These are phyloP conservation scores for Amphimallon solstitiale DNA, from an alignment of 2,888 invertebrate species.

Conservation along the genomic window DNA sequence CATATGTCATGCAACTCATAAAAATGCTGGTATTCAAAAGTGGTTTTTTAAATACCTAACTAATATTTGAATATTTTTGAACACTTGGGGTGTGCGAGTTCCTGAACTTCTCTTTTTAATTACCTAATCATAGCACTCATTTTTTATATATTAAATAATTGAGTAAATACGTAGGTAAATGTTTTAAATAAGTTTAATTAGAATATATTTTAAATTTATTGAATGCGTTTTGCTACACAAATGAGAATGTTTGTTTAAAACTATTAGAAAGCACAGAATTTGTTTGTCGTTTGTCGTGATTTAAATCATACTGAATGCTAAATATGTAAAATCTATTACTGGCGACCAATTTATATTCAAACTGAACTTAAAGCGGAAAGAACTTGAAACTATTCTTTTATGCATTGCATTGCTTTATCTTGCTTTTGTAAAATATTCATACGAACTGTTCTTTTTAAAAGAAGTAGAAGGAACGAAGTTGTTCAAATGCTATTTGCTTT, in stretches of 20 bases:
- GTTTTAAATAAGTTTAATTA: no score
- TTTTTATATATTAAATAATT: no score
- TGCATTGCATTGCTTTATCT: slow-evolving; percentile 34
- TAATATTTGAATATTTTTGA: no score
- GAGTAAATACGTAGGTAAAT: no score
- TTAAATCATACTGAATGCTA: slow-evolving; percentile 11
- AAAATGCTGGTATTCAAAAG: no score
- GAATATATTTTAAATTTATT: slow-evolving; percentile 8
- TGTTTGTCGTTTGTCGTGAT: neutral
- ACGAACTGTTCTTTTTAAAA: slow-evolving; percentile 29
- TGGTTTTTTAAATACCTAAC: no score
- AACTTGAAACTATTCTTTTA: slow-evolving; percentile 36
- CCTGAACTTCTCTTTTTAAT: no score
- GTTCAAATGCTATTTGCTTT: slow-evolving; percentile 30
- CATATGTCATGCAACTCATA: no score
- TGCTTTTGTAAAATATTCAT: slow-evolving; percentile 33
- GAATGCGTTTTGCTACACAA: neutral
- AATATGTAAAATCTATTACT: slow-evolving; percentile 23
- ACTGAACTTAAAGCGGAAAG: slow-evolving; percentile 29
- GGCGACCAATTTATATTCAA: slow-evolving; percentile 34
- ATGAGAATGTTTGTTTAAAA: neutral
- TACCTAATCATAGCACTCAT: no score
- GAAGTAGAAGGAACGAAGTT: slow-evolving; percentile 29
- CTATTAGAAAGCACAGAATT: neutral
- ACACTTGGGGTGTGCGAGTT: no score